Conservation (phyloP, 1,140 invertebrate genomes). For the Pseudomyrmex cubaensis region DNA sequence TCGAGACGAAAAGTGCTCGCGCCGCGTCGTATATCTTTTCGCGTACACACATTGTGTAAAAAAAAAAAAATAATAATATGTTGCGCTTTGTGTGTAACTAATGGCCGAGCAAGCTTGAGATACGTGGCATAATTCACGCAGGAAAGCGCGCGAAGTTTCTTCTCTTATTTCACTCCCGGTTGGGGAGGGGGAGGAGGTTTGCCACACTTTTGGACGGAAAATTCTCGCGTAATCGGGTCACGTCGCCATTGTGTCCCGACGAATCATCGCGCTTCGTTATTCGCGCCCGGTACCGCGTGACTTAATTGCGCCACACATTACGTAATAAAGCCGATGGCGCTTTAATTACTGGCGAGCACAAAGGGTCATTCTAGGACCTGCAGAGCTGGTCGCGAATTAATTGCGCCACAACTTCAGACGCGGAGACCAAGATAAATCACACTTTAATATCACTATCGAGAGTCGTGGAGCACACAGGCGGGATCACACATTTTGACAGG, state of each 20-base stretch:
- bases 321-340: conserved; percentile 54
- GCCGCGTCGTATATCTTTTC: too few species aligned
- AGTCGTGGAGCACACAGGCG: not conserved
- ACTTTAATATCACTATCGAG: conserved; percentile 37
- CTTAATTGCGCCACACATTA: conserved; percentile 58
- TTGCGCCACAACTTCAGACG: conserved; percentile 11
- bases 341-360: conserved; percentile 50
- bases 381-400: conserved; percentile 27
- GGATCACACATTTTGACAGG: not conserved
- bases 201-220: conserved; percentile 9
- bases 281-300: conserved; percentile 35
- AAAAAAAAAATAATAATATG: not conserved
- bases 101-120: not conserved
- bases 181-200: too few species aligned
- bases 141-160: not conserved
- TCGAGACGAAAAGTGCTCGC: too few species aligned
- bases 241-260: conserved; percentile 34
- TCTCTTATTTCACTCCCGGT: conserved; percentile 11
- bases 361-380: conserved; percentile 37
- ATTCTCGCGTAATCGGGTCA: conserved; percentile 34
- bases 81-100: not conserved
- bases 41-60: not conserved
- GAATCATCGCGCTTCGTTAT: conserved; percentile 21
- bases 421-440: conserved; percentile 26
- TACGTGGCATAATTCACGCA: not conserved